Base-by-base conservation (phyloP, 2,113 vertebrate species). In the Trochalopteron elliotii region DNA sequence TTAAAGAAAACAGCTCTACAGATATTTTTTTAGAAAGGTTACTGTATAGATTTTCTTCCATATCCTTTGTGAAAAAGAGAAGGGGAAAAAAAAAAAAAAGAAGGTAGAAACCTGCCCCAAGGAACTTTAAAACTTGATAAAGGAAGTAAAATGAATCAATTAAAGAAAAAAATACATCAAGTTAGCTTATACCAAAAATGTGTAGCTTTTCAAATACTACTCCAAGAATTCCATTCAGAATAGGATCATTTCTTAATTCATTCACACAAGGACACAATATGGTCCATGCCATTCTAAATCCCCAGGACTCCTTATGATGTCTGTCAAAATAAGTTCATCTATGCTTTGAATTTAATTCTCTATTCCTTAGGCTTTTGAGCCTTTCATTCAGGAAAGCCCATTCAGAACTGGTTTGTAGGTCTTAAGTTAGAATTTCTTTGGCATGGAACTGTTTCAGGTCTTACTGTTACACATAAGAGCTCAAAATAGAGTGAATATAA, bases 1-100 rank as follows among this genome's bases (percentile, higher is more conserved):
- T 78, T 64, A 20, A 78, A 93, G 49, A 82, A 89, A 95, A 68
- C 10, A 69, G 10, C 8, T 76, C 28, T 50, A 53, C 14, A 63
- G 31, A 59, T 49, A 83, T 40, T 81, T 22, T 68, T 90, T 94
- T 52, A 70, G 70, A 47, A 81, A 77, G 15, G 22, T 64, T 86
- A 56, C 9, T 9, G 9, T 40, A 67, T 8, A 40, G 35, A 57
- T 82, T 74, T 82, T 88, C 16, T 39, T 70, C 59, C 55, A 42
- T 10, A 53, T 50, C 23, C 22, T 91, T 82, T 72, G 25, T 45
- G 17, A 10, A 72, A 40, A 71, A 74, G 10, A 60, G 22, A 49
- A 55, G 1, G 0, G 12, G 9, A 28, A 33, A 42, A 6, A 20
- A 12, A 12, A 18, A 17, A 33, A 55, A 25, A n/a, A 22, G 0